Evolutionary conservation across 2,888 invertebrate genomes (phyloP).

Genomic region (Itoplectis maculator): DNA sequence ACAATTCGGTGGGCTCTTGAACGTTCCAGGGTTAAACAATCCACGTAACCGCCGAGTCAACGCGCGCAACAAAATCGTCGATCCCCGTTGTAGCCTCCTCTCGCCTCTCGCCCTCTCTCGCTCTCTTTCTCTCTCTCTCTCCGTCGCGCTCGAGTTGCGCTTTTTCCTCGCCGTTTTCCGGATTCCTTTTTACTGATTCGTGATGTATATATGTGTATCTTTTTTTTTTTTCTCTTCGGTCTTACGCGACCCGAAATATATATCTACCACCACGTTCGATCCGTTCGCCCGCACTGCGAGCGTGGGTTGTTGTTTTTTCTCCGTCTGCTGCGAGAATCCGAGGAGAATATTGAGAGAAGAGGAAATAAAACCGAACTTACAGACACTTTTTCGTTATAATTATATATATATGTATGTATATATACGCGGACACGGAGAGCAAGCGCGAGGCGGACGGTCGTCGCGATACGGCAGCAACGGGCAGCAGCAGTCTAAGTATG

Average conservation of each 20-base stretch:
- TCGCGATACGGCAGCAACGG: conserved; percentile 27
- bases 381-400: not conserved
- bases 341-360: conserved; percentile 14
- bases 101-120: not conserved
- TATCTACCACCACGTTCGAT: conserved; percentile 57
- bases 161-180: not conserved
- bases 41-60: conserved; percentile 9
- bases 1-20: conserved; percentile 16
- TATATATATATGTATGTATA: not conserved
- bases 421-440: conserved; percentile 7
- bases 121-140: not conserved
- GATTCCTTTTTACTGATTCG: conserved; percentile 4
- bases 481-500: not conserved
- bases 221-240: conserved; percentile 9
- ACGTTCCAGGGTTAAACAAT: conserved; percentile 39
- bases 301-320: conserved; percentile 35
- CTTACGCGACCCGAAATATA: conserved; percentile 16
- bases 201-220: not conserved
- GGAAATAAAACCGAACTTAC: conserved; percentile 20
- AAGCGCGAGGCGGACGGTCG: conserved; percentile 13
- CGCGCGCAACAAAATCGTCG: conserved; percentile 20
- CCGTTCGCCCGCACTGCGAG: conserved; percentile 57
- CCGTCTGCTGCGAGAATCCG: conserved; percentile 47
- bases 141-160: not conserved
- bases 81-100: not conserved